These are phyloP conservation scores for Reticulitermes lucifugus DNA, from an alignment of 2,888 invertebrate species.

Conservation along the genomic window DNA sequence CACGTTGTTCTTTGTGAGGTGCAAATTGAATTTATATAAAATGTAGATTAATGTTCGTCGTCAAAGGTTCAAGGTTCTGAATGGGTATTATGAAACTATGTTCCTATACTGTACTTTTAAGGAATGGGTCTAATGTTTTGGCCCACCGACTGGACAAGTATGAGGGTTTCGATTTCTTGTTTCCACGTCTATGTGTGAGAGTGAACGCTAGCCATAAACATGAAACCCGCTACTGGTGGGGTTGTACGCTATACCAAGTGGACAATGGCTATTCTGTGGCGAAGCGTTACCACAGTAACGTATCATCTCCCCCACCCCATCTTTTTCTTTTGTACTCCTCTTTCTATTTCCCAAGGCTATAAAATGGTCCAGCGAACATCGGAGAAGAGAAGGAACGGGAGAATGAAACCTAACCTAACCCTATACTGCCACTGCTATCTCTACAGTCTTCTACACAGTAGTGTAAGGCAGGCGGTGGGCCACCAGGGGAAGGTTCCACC, in stretches of 20 bases:
- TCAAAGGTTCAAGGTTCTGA: no score
- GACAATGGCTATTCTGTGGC: conserved; percentile 49
- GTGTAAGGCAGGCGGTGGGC: conserved; percentile 35
- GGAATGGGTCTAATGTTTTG: not conserved
- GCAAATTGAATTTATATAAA: no score
- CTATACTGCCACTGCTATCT: conserved; percentile 15
- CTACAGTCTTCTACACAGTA: conserved; percentile 29
- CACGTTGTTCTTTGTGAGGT: no score
- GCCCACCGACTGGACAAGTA: not conserved
- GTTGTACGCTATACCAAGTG: conserved; percentile 12
- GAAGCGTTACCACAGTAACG: conserved; percentile 48
- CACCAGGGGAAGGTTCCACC: conserved; percentile 10
- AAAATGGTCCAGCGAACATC: conserved; percentile 45
- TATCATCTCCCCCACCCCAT: conserved; percentile 28
- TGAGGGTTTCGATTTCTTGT: conserved; percentile 7
- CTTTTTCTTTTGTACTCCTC: conserved; percentile 16
- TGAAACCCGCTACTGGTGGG: not conserved
- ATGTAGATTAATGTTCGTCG: no score
- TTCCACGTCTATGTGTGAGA: not conserved
- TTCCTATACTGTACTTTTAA: not conserved
- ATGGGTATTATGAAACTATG: no score
- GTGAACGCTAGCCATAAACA: conserved; percentile 17
- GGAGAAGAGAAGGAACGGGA: conserved; percentile 6
- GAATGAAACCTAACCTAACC: conserved; percentile 32
- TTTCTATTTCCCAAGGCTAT: conserved; percentile 34